Evolutionary conservation across 1,140 invertebrate species (phyloP), one percentile per base, ranked within the genome.

Genomic region (Liolophura sinensis): DNA sequence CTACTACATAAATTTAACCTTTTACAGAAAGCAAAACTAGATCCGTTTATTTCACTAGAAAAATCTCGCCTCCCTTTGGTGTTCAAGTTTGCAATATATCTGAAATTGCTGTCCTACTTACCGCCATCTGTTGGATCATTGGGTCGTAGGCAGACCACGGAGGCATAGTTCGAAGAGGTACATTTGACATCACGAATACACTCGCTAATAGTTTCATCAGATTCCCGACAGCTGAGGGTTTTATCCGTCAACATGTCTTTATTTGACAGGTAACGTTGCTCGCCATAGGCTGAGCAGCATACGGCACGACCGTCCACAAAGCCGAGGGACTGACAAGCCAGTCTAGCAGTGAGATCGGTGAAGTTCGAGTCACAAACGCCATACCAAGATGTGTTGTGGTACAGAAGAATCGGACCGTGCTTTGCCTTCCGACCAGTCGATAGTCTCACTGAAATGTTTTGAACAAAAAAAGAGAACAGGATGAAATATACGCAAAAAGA

Each of bases 311-410:
- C 77, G 48, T 77, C 73, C 18, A 60, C 64, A 64, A 75, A 78
- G 1, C 77, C 77, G 14, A 78, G 66, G 58, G 74, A 71, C 46
- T 63, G 62, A 68, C 77, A 78, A 3, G 76, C 71, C 22, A 63
- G 48, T 27, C 52, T 64, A 0, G 77, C 77, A 14, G 70, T 69
- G 20, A 68, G 12, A 54, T 78, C 77, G 55, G 67, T 68, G 60
- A 78, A 78, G 14, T 61, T 69, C 15, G 70, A 69, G 52, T 78
- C 75, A 69, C 77, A 78, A 6, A 78, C 67, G 14, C 70, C 52
- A 50, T 62, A 59, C 77, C 77, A 78, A 0, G 70, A 63, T n/a
- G 71, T 61, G 47, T 73, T 76, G 27, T 58, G 56, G 52, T 69
- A 72, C 47, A 60, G 67, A 31, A 73, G 65, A 25, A 78, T 72